These are phyloP conservation scores for Seira sanloemensis DNA, from an alignment of 2,888 invertebrate genomes.

Conservation along the genomic window DNA sequence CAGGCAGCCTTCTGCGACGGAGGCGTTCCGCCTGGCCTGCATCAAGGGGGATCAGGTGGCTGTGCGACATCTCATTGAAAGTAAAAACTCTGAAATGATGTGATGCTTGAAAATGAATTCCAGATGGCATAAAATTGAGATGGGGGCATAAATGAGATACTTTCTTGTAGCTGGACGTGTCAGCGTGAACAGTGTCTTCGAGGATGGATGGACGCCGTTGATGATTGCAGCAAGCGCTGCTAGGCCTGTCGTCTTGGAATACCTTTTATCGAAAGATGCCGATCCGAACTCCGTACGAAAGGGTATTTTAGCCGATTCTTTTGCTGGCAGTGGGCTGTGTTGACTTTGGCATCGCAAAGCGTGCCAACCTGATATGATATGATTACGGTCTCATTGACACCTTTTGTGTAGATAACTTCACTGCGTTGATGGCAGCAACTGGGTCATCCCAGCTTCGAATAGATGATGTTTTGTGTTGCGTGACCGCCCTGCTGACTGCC, in stretches of 20 bases:
- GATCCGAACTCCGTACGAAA: conserved; percentile 58
- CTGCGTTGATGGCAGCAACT: conserved; percentile 64
- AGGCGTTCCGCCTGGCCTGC: conserved; percentile 56
- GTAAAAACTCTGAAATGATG: conserved; percentile 22
- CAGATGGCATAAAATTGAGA: neutral
- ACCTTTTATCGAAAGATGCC: conserved; percentile 49
- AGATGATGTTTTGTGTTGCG: conserved; percentile 36
- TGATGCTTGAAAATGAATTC: neutral
- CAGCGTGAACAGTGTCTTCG: conserved; percentile 47
- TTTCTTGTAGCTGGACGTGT: conserved; percentile 29
- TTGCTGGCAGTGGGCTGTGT: neutral
- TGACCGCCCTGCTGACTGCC: conserved; percentile 37
- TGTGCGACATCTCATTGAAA: conserved; percentile 57
- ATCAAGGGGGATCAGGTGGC: conserved; percentile 52
- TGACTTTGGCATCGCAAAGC: neutral
- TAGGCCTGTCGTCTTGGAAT: conserved; percentile 51
- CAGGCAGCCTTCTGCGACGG: conserved; percentile 36
- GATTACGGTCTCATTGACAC: too few species aligned
- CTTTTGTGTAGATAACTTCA: conserved; percentile 52
- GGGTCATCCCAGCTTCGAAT: conserved; percentile 53
- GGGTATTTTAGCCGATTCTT: conserved; percentile 36
- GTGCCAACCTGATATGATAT: neutral
- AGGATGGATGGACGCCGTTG: conserved; percentile 62
- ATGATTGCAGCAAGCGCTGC: conserved; percentile 66
- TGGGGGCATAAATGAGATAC: neutral